Percentiles rank a stretch among this genome's conserved stretches.
These are phyloP conservation scores for Odontocerum albicorne DNA, from an alignment of 2,888 invertebrate species.

Conservation along the genomic window DNA sequence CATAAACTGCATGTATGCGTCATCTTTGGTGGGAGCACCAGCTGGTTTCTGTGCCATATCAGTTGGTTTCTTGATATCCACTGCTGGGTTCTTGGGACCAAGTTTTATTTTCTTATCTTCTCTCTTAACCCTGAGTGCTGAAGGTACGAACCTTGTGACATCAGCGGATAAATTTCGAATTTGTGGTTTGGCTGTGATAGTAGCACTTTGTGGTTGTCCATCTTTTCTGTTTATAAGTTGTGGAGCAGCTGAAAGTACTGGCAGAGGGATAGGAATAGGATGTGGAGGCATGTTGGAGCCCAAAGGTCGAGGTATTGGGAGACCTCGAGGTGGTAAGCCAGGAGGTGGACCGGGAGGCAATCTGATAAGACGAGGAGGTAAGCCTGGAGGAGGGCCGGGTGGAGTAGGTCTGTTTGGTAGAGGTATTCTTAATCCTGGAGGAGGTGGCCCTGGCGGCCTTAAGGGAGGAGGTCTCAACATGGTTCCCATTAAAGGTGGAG, in stretches of 20 bases:
- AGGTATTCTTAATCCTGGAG: constrained; percentile 55
- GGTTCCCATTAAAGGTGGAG: constrained; percentile 53
- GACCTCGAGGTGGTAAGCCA: constrained; percentile 58
- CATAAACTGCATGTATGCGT: constrained; percentile 99
- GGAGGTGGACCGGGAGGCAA: constrained; percentile 70
- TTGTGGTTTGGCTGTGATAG: constrained; percentile 96
- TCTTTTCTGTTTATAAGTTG: constrained; percentile 77
- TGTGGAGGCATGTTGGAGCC: constrained; percentile 43
- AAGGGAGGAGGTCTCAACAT: constrained; percentile 62
- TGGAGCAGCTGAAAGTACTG: constrained; percentile 80
- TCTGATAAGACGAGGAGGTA: constrained; percentile 55
- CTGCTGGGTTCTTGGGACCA: constrained; percentile 53
- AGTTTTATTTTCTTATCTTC: constrained; percentile 72
- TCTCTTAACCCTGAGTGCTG: constrained; percentile 87
- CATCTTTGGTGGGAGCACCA: constrained; percentile 80
- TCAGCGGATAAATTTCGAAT: constrained; percentile 92
- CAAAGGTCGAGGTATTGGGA: constrained; percentile 59
- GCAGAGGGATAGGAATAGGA: constrained; percentile 53
- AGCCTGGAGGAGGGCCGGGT: constrained; percentile 62
- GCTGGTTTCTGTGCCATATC: constrained; percentile 51
- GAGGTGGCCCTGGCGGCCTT: constrained; percentile 51
- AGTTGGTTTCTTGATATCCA: constrained; percentile 57
- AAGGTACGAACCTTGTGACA: constrained; percentile 93
- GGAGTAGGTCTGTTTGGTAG: constrained; percentile 59
- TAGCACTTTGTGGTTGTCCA: constrained; percentile 67